Evolutionary conservation across 2,113 vertebrate species (phyloP).

Genomic region (Mobula hypostoma): DNA sequence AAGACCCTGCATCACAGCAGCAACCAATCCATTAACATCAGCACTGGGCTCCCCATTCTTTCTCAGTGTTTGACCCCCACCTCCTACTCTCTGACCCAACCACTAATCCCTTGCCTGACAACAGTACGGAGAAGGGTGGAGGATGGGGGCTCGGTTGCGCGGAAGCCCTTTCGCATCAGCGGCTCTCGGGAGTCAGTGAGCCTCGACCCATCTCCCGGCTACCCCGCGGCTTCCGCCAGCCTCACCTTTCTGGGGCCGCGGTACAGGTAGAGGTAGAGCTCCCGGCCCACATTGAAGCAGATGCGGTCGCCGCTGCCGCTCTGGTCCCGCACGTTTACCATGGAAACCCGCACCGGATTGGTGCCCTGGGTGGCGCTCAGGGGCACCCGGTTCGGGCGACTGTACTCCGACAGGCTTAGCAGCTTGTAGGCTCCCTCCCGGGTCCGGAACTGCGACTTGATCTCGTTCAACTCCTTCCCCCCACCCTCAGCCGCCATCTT

Average conservation of each 20-base stretch:
- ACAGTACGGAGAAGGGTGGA: too few relatives aligned
- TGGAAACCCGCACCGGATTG: slow-evolving; percentile 74
- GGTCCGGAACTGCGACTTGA: slow-evolving; percentile 86
- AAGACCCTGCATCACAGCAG: neutral
- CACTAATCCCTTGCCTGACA: too few relatives aligned
- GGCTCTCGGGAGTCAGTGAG: too few relatives aligned
- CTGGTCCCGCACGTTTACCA: slow-evolving; percentile 69
- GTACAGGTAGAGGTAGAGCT: slow-evolving; percentile 82
- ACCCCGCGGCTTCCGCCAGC: slow-evolving; percentile 29
- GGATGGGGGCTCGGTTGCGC: too few relatives aligned
- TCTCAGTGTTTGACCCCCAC: too few relatives aligned
- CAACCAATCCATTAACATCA: neutral
- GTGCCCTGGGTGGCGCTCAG: slow-evolving; percentile 61
- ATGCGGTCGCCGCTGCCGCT: slow-evolving; percentile 74
- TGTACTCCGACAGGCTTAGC: slow-evolving; percentile 72
- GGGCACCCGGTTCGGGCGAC: slow-evolving; percentile 67
- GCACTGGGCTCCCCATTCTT: too few relatives aligned
- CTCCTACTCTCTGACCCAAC: too few relatives aligned
- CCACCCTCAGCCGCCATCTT: slow-evolving; percentile 74
- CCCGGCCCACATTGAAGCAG: slow-evolving; percentile 82
- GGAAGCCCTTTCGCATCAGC: too few relatives aligned
- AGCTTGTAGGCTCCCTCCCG: slow-evolving; percentile 84
- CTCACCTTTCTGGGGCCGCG: slow-evolving; percentile 71
- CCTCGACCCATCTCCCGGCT: slow-evolving; percentile 46
- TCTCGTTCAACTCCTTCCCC: slow-evolving; percentile 77